Conservation (phyloP, 2,797 vertebrate species). For the Novumbra hubbsi region DNA sequence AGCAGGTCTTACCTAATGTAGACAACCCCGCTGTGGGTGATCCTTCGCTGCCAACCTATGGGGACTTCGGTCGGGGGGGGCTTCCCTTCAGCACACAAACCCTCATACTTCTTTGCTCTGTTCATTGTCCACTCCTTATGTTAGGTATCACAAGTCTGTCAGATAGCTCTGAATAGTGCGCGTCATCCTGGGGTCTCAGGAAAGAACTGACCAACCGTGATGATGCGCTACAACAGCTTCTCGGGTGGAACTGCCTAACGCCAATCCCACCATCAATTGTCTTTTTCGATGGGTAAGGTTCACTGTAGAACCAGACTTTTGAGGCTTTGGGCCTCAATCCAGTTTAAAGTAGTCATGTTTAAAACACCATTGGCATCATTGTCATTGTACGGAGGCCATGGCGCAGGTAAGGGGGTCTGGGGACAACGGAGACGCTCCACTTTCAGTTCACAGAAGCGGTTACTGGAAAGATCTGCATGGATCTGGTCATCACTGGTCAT, state of each 20-base stretch:
- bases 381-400: slow-evolving; percentile 33
- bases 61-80: slow-evolving; percentile 80
- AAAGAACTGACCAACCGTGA: slow-evolving; percentile 44
- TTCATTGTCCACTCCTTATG: slow-evolving; percentile 78
- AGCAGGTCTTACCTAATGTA: slow-evolving; percentile 76
- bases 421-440: not conserved
- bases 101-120: slow-evolving; percentile 83
- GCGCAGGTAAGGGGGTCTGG: not conserved
- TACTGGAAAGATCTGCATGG: slow-evolving; percentile 6
- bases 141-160: slow-evolving; percentile 76
- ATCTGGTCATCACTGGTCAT: slow-evolving; percentile 9
- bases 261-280: not conserved
- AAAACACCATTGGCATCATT: slow-evolving; percentile 11
- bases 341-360: slow-evolving; percentile 62
- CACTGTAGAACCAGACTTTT: slow-evolving; percentile 74
- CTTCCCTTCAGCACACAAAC: slow-evolving; percentile 76
- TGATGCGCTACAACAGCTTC: slow-evolving; percentile 48
- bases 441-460: slow-evolving; percentile 9
- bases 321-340: slow-evolving; percentile 68
- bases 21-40: slow-evolving; percentile 78
- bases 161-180: slow-evolving; percentile 71
- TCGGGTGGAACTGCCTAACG: slow-evolving; percentile 46
- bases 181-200: slow-evolving; percentile 62
- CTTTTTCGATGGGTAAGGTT: slow-evolving; percentile 45
- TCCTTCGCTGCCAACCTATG: slow-evolving; percentile 82